Base-by-base conservation (phyloP, 2,797 vertebrate genomes). In the Arremon brunneinucha region DNA sequence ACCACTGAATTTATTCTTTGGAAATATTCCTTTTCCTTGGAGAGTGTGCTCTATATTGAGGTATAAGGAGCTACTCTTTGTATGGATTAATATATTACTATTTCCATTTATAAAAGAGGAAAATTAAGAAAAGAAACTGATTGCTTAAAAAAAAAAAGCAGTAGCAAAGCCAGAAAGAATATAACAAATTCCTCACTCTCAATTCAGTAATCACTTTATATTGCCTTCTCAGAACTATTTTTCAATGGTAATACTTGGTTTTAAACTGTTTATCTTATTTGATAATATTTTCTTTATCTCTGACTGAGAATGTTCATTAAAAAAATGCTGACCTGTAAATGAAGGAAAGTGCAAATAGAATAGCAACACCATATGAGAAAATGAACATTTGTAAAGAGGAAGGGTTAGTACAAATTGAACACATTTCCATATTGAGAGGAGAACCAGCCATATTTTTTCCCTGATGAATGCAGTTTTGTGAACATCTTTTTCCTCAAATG, bases 261-360 rank as follows among this genome's bases (percentile, higher is more conserved):
- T 26, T 2, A 3, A 86, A 44, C 34, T 47, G 47, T 50, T 95
- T 68, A 30, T 84, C 82, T 94, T 75, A 78, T 80, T 94, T 89
- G 24, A 87, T 77, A 87, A 37, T 69, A 57, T 91, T 89, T 93
- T 81, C 59, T 88, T 91, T 83, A 81, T 83, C 63, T 92, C 34
- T 3, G 27, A 63, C 72, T 67, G 62, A 76, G 47, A 91, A 60
- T 15, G 72, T 27, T 92, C 32, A 81, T 88, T 91, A 44, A 93
- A 95, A 94, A 96, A 69, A 92, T 64, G 34, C 67, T 86, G 93
- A 92, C 59, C 82, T 83, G 87, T 86, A 94, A 81, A 81, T 53
- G 62, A 92, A 92, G 39, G 28, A 59, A 88, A 94, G 34, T 83
- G 55, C 43, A 94, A 87, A 83, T 62, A 78, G 70, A 88, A 91